Percentiles rank a stretch among this genome's conserved stretches.
Evolutionary conservation across 2,113 vertebrate species (phyloP).

Genomic region (Lutjanus erythropterus): DNA sequence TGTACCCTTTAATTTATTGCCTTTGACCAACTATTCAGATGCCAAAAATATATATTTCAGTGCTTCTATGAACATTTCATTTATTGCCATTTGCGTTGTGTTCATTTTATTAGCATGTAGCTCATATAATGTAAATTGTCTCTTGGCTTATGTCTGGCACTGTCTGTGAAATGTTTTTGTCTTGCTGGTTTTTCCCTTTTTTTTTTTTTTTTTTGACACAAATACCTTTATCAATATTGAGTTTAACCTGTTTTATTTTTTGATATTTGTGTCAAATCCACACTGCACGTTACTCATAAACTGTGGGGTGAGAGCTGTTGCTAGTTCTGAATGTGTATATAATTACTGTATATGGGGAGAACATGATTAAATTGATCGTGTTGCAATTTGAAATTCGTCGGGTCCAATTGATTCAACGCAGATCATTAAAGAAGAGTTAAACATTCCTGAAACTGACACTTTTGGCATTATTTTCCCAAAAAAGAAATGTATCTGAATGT

Average conservation of each 20-base stretch:
- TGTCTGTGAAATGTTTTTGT: conserved; percentile 7
- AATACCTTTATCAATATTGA: neutral
- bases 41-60: neutral
- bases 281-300: neutral
- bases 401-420: neutral
- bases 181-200: neutral
- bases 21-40: neutral
- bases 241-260: conserved; percentile 17
- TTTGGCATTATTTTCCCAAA: neutral
- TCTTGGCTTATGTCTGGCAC: conserved; percentile 3
- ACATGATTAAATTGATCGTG: neutral
- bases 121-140: conserved; percentile 1
- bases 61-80: conserved; percentile 4
- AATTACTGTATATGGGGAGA: conserved; percentile 9
- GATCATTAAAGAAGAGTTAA: neutral
- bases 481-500: conserved; percentile 4
- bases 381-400: neutral
- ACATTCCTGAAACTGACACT: neutral
- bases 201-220: neutral
- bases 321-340: conserved; percentile 5
- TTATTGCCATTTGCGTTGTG: neutral
- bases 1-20: neutral
- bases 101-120: neutral
- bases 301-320: conserved; percentile 12
- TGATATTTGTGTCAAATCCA: neutral